These are phyloP conservation scores for Poecilia gillii DNA, from an alignment of 2,797 vertebrate genomes.

Conservation along the genomic window DNA sequence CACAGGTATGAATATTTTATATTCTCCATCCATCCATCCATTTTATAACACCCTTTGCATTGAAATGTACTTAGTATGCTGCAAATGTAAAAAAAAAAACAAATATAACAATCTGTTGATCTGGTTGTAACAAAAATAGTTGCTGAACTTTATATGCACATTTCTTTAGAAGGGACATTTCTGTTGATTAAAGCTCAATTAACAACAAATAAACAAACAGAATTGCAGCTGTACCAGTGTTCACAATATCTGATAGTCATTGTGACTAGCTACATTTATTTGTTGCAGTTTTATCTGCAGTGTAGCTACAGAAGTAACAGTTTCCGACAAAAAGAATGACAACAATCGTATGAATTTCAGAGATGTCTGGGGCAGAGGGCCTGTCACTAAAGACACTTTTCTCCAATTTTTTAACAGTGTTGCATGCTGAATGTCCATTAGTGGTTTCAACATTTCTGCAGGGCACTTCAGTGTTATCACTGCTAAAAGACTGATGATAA, in stretches of 20 bases:
- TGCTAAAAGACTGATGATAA: neutral
- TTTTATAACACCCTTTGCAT: neutral
- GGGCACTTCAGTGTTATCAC: neutral
- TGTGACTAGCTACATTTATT: neutral
- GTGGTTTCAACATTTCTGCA: conserved; percentile 1
- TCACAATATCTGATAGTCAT: neutral
- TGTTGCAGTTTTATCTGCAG: neutral
- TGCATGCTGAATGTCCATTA: neutral
- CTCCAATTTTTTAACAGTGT: neutral
- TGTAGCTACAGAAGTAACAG: neutral
- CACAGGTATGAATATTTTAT: neutral
- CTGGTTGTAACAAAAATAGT: neutral
- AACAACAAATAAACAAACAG: neutral
- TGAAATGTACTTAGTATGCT: neutral
- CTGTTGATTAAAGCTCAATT: neutral
- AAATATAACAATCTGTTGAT: neutral
- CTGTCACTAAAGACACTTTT: neutral
- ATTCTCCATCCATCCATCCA: too few species aligned
- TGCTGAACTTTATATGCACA: neutral
- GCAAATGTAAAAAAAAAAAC: neutral
- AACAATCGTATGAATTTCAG: neutral
- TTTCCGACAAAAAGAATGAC: neutral
- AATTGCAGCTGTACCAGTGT: too few species aligned
- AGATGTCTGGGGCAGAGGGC: neutral
- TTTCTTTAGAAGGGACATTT: neutral